phyloP scores from a whole-genome alignment of 2,888 invertebrate species.

The Cryptocephalus primarius region DNA sequence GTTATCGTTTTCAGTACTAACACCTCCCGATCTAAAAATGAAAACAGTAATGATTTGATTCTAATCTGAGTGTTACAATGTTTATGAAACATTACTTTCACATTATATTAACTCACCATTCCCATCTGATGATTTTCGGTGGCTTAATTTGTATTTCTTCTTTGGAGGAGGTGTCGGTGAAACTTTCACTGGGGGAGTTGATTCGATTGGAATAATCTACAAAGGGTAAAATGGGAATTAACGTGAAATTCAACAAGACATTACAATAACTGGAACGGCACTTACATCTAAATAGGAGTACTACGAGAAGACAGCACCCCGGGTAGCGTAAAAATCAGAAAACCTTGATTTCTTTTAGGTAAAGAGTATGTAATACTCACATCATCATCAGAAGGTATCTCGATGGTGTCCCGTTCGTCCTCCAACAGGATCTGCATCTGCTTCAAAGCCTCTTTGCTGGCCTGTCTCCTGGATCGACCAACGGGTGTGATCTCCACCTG shows the following conservation, averaged over 20 bases:
- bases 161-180: slow-evolving; percentile 27
- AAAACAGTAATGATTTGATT: background rate
- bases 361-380: slow-evolving; percentile 9
- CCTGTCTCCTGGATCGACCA: slow-evolving; percentile 24
- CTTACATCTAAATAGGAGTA: too few relatives aligned
- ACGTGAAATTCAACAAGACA: too few relatives aligned
- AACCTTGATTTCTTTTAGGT: too few relatives aligned
- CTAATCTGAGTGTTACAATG: background rate
- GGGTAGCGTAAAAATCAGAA: too few relatives aligned
- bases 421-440: slow-evolving; percentile 32
- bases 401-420: slow-evolving; percentile 36
- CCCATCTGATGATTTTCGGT: slow-evolving; percentile 32
- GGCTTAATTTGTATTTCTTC: slow-evolving; percentile 32
- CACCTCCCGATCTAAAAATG: slow-evolving; percentile 28
- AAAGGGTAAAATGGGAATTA: background rate
- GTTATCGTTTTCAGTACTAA: slow-evolving; percentile 29
- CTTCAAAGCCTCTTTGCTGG: slow-evolving; percentile 34
- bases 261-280: too few relatives aligned
- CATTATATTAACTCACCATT: slow-evolving; percentile 19
- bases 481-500: slow-evolving; percentile 10
- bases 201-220: slow-evolving; percentile 23
- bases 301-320: too few relatives aligned
- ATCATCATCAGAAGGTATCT: slow-evolving; percentile 36
- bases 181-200: slow-evolving; percentile 8
- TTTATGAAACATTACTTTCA: background rate